Evolutionary conservation across 2,113 vertebrate genomes (phyloP).

Genomic region (Rhineura floridana): DNA sequence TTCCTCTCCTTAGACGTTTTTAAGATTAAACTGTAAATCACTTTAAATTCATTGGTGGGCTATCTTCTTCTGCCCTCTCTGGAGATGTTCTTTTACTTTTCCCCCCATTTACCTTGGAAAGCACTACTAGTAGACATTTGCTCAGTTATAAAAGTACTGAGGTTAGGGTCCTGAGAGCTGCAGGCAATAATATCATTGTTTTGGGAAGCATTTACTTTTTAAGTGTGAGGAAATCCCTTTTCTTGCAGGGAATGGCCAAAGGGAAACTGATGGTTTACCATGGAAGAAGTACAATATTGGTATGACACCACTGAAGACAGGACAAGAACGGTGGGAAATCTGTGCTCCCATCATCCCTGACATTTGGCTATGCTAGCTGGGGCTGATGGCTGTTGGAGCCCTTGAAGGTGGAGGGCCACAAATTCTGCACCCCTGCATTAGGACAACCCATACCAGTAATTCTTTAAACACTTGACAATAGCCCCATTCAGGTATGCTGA

Average conservation of each 20-base stretch:
- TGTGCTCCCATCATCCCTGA: no score
- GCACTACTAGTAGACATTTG: conserved; percentile 32
- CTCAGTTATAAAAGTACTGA: background rate
- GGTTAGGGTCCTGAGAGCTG: background rate
- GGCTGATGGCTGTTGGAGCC: no score
- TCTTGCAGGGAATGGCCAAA: background rate
- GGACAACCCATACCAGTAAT: background rate
- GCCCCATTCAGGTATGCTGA: no score
- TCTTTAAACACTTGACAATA: background rate
- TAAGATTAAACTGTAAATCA: conserved; percentile 5
- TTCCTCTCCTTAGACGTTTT: background rate
- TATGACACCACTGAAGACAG: background rate
- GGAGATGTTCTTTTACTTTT: conserved; percentile 19
- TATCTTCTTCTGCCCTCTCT: conserved; percentile 15
- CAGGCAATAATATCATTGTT: background rate
- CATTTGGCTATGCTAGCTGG: no score
- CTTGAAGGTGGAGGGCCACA: no score
- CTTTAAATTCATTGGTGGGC: background rate
- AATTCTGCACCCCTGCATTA: background rate
- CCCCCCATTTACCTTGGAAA: conserved; percentile 42
- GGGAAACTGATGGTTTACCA: background rate
- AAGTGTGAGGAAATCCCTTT: background rate
- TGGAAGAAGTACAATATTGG: background rate
- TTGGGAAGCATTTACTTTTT: background rate
- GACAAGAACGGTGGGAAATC: no score